Base-by-base conservation (phyloP, 2,113 vertebrate species). In the Chitala chitala region DNA sequence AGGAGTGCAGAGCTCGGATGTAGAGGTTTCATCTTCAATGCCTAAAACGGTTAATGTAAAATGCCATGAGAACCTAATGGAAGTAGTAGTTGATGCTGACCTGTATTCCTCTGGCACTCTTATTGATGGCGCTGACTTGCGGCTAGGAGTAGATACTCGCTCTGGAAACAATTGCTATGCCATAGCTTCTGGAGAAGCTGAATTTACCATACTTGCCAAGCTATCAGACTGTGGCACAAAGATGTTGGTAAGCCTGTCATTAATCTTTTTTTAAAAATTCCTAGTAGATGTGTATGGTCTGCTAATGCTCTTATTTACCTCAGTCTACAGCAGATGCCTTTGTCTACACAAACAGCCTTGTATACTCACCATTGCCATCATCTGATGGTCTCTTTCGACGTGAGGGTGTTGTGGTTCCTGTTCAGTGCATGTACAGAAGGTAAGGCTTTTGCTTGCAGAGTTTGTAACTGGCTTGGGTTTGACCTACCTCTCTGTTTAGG, bases 351-450 rank as follows among this genome's bases (percentile, higher is more conserved):
- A 90, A 83, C 72, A 68, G 78, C 1, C 54, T 90, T 53, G 20
- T 84, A 64, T 88, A 88, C 76, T 78, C 84, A 0, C 88, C 88
- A 40, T 76, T 84, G 66, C 66, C 77, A n/a, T 81, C n/a, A n/a
- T 4, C 70, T 58, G 78, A 81, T 50, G 84, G 80, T 31, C 66
- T 90, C 29, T 68, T 87, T 4, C 76, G 82, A 72, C 74, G 84
- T 26, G 80, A 82, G 48, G 77, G 22, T 58, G 80, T 79, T 24
- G 51, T 59, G 5, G 76, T 88, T 78, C 84, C 87, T 42, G 72
- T 90, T 59, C 81, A 86, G 80, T 90, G 89, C 13, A 87, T 86
- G 72, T 90, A 87, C 82, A 63, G 74, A 50, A 88, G 78, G 87
- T 88, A 71, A 71, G 80, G 20, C 4, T 20, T 48, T 15, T 8